Evolutionary conservation across 2,888 invertebrate genomes (phyloP), one percentile per base, ranked within the genome.

Genomic region (Dasypogon diadema): DNA sequence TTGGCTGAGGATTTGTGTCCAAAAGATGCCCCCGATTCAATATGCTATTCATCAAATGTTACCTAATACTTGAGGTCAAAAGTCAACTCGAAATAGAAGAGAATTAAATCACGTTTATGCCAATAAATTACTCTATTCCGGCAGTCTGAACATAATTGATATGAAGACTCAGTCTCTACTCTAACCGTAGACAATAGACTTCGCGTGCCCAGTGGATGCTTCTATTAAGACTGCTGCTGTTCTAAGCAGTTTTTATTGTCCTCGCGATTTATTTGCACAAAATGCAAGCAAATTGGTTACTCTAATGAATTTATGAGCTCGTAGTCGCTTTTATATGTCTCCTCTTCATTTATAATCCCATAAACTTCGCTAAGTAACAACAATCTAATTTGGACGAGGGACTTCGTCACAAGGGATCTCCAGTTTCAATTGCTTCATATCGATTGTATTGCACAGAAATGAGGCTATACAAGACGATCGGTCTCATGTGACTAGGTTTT

Each of bases 211-310:
- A 51, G 12, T 51, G 18, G 18, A 21, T 21, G 51, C 21, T 16
- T 51, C 21, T 21, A 21, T 51, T 42, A 42, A 42, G 42, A 42
- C 8, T 42, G n/a, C 5, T 1, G 34, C n/a, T 6, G 12, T 2
- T 6, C 8, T 6, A 12, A 12, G 12, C 42, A 12, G 56, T 5
- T 56, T 56, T 56, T 56, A 56, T 56, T 56, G 56, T 56, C 30
- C 30, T 56, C 30, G 56, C 56, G 56, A 56, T 56, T 56, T 56
- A 56, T 56, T 56, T 56, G 56, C 56, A 56, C 56, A 56, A 56
- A 56, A 56, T 56, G 56, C 56, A 56, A 26, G 56, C 56, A 56
- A 56, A 56, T 56, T 56, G 26, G 56, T 56, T 56, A 26, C 10
- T 10, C 18, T 56, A 56, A 56, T 56, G 56, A 56, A 56, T 56